Conservation (phyloP, 2,888 invertebrate species). For the Galerucella pusilla region DNA sequence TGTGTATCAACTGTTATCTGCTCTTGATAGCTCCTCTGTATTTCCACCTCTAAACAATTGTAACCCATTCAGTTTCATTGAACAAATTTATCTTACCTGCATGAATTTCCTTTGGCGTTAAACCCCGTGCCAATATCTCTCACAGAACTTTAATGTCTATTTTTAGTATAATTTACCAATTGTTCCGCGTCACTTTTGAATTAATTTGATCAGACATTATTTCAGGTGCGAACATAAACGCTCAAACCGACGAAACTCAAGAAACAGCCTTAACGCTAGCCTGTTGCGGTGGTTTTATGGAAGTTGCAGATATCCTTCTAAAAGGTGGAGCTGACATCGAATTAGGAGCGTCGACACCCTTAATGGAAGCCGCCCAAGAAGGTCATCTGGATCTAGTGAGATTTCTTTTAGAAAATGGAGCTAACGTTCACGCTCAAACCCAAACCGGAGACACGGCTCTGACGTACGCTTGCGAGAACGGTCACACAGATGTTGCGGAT, state of each 20-base stretch:
- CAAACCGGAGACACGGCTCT: slow-evolving; percentile 78
- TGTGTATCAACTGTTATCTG: no score
- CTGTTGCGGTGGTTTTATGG: slow-evolving; percentile 94
- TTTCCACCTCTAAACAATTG: no score
- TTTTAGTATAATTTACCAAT: background rate
- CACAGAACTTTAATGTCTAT: background rate
- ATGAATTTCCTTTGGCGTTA: no score
- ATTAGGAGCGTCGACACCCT: slow-evolving; percentile 93
- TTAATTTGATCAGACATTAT: slow-evolving; percentile 10
- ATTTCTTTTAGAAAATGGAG: slow-evolving; percentile 85
- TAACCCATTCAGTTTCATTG: no score
- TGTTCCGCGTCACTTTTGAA: slow-evolving; percentile 1
- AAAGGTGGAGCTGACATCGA: slow-evolving; percentile 96
- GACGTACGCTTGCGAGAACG: slow-evolving; percentile 98
- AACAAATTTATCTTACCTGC: no score
- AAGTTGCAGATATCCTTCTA: slow-evolving; percentile 94
- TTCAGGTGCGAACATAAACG: slow-evolving; percentile 88
- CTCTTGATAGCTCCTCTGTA: no score
- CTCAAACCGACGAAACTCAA: slow-evolving; percentile 98
- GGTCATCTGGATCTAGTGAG: slow-evolving; percentile 73
- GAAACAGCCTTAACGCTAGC: slow-evolving; percentile 95
- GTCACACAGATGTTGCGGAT: slow-evolving; percentile 97
- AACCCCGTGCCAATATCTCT: no score
- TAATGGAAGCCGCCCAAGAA: slow-evolving; percentile 99
- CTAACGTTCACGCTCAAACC: slow-evolving; percentile 93